These are phyloP conservation scores for Rhyacophila evoluta DNA, from an alignment of 2,888 invertebrate species.

Conservation along the genomic window DNA sequence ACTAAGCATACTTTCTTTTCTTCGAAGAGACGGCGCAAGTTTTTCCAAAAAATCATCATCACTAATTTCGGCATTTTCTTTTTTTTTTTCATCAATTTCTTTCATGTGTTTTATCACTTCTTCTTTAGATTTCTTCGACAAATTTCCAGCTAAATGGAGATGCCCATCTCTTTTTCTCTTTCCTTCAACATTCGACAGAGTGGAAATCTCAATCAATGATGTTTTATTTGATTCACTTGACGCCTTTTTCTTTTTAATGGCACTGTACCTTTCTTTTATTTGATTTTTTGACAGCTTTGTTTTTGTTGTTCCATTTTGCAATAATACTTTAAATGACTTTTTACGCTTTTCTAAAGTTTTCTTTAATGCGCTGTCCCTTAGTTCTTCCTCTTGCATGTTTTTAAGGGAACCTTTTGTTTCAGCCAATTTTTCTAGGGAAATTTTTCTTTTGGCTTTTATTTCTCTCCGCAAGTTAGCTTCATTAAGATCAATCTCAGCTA, in stretches of 20 bases:
- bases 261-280: background rate
- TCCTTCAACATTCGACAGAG: constrained; percentile 51
- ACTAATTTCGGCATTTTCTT: constrained; percentile 38
- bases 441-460: constrained; percentile 66
- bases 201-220: constrained; percentile 19
- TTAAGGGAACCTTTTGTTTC: constrained; percentile 72
- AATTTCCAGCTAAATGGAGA: constrained; percentile 60
- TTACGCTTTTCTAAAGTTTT: constrained; percentile 73
- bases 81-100: constrained; percentile 52
- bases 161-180: constrained; percentile 54
- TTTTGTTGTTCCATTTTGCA: constrained; percentile 50
- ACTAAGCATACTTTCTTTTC: constrained; percentile 72
- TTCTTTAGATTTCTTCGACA: constrained; percentile 57
- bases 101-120: constrained; percentile 38
- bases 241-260: background rate
- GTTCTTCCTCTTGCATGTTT: constrained; percentile 71
- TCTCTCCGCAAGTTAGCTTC: constrained; percentile 60
- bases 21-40: constrained; percentile 71
- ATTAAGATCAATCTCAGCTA: constrained; percentile 57
- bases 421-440: constrained; percentile 73
- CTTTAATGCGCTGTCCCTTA: constrained; percentile 71
- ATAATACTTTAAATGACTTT: constrained; percentile 62
- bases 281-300: constrained; percentile 48
- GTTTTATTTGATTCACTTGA: constrained; percentile 7
- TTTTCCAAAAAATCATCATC: constrained; percentile 68